phyloP scores from a whole-genome alignment of 2,113 vertebrate genomes.

The Chiloscyllium plagiosum region DNA sequence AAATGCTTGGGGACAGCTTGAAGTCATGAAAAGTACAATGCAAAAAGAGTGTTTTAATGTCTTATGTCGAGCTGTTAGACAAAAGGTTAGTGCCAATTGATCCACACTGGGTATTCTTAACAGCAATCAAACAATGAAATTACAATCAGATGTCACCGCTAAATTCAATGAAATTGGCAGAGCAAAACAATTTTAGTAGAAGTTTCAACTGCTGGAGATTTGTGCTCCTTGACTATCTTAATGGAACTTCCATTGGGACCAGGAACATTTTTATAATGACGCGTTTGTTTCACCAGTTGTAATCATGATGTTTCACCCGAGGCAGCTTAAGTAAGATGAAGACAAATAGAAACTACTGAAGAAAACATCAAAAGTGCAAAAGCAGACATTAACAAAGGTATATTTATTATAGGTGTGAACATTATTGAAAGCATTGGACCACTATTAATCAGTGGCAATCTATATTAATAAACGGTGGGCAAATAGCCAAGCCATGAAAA shows the following conservation, averaged over 20 bases:
- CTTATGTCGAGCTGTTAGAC: neutral
- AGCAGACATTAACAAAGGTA: neutral
- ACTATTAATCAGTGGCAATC: slow-evolving; percentile 35
- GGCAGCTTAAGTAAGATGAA: slow-evolving; percentile 1
- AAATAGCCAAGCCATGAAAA: slow-evolving; percentile 37
- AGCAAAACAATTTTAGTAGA: neutral
- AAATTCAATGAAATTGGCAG: slow-evolving; percentile 2
- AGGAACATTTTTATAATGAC: slow-evolving; percentile 24
- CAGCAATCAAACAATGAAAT: slow-evolving; percentile 5
- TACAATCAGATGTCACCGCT: slow-evolving; percentile 21
- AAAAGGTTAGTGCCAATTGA: neutral
- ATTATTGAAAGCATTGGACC: slow-evolving; percentile 36
- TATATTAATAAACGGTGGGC: slow-evolving; percentile 36
- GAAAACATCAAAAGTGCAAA: neutral
- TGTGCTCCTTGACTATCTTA: neutral
- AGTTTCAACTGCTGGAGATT: neutral
- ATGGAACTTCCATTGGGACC: slow-evolving; percentile 24
- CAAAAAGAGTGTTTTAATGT: neutral
- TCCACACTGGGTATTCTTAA: neutral
- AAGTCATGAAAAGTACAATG: neutral
- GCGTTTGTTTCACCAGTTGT: neutral
- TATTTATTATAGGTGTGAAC: slow-evolving; percentile 25
- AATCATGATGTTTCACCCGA: slow-evolving; percentile 10
- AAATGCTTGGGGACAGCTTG: neutral
- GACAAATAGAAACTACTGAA: neutral